Conservation (phyloP, 2,797 vertebrate genomes). For the Distichodus sexfasciatus region DNA sequence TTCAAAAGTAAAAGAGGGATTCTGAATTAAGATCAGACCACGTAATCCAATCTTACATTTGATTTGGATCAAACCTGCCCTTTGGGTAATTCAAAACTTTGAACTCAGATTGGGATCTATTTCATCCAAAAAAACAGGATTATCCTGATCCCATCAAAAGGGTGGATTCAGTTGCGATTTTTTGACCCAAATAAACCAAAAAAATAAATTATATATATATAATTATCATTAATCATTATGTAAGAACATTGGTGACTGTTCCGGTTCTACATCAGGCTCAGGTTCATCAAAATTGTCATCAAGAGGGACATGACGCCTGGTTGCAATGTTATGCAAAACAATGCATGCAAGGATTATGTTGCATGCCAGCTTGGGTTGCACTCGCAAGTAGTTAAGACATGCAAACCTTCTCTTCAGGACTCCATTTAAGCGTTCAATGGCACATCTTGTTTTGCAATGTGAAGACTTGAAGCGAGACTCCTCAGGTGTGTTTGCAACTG, state of each 20-base stretch:
- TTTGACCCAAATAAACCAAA: background rate
- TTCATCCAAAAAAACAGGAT: background rate
- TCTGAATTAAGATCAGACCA: no score
- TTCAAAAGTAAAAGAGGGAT: conserved; percentile 9
- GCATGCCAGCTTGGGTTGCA: background rate
- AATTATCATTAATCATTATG: no score
- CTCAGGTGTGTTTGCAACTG: conserved; percentile 6
- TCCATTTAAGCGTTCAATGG: conserved; percentile 11
- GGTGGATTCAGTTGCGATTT: background rate
- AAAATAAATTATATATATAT: no score
- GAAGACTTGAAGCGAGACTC: background rate
- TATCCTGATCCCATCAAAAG: background rate
- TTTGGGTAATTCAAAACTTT: background rate
- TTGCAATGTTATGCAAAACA: no score
- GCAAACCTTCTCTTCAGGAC: conserved; percentile 25
- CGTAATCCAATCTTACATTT: conserved; percentile 1
- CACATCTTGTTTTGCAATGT: conserved; percentile 35
- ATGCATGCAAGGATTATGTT: background rate
- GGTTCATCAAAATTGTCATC: no score
- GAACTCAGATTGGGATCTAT: background rate
- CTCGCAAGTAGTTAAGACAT: background rate
- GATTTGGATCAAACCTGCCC: conserved; percentile 1
- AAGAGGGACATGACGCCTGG: no score
- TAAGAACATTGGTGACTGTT: no score
- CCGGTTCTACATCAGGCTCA: no score